Percentiles rank a stretch among this genome's conserved stretches.
Evolutionary conservation across 2,113 vertebrate genomes (phyloP).

Genomic region (Thalassarche chlororhynchos): DNA sequence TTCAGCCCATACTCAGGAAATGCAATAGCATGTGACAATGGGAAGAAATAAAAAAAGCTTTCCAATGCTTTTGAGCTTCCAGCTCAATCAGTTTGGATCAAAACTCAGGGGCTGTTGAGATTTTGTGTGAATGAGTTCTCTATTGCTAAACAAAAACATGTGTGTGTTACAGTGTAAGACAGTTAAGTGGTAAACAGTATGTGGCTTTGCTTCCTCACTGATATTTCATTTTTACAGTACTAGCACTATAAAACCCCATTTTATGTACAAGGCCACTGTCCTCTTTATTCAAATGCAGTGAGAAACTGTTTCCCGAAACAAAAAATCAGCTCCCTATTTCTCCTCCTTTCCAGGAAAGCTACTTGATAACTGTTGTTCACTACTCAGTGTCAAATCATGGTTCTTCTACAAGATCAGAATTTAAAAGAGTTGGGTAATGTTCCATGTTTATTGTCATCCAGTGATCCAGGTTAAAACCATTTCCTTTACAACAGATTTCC

Average conservation of each 20-base stretch:
- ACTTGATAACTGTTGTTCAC: neutral
- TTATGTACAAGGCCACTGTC: neutral
- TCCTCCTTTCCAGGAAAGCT: neutral
- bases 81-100: conserved; percentile 33
- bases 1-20: conserved; percentile 42
- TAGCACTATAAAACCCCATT: neutral
- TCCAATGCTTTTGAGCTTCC: conserved; percentile 30
- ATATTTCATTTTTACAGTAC: neutral
- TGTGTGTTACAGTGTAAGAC: neutral
- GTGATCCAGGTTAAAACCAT: neutral
- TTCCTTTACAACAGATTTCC: neutral
- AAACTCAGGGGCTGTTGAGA: neutral
- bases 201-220: neutral
- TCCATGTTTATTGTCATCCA: neutral
- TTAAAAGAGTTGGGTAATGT: neutral
- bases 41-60: conserved; percentile 30
- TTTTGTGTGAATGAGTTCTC: conserved; percentile 40
- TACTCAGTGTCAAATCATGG: neutral
- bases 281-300: neutral
- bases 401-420: neutral
- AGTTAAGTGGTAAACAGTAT: neutral
- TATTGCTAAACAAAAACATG: conserved; percentile 25
- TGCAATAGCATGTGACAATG: conserved; percentile 58
- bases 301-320: neutral
- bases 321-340: neutral